Percentiles rank a stretch among this genome's conserved stretches.
Conservation (phyloP, 1,140 invertebrate genomes). For the Drosophila saltans region DNA sequence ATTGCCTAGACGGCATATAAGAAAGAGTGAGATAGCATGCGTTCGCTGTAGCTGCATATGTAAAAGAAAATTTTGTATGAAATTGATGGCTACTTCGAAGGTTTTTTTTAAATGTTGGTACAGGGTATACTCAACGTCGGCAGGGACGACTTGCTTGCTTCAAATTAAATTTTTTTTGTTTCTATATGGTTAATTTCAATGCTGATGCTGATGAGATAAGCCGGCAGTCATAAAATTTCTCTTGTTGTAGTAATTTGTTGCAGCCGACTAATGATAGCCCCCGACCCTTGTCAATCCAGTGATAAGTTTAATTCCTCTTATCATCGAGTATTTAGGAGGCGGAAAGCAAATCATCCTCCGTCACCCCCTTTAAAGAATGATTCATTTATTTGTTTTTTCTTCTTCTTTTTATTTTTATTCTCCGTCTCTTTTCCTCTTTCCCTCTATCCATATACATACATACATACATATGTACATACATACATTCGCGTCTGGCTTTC, state of each 20-base stretch:
- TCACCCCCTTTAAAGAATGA: slow-evolving; percentile 1
- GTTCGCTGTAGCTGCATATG: no score
- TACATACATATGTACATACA: no score
- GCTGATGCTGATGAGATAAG: slow-evolving; percentile 50
- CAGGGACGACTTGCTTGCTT: no score
- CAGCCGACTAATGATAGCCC: slow-evolving; percentile 36
- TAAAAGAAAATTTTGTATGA: no score
- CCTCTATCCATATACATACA: no score
- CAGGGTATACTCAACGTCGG: no score
- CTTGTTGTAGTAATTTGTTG: slow-evolving; percentile 26
- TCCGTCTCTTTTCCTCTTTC: no score
- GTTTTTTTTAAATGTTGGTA: no score
- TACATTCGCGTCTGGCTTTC: no score
- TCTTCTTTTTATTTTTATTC: not conserved
- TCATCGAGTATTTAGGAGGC: slow-evolving; percentile 8
- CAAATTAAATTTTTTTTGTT: not conserved
- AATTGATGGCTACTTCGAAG: no score
- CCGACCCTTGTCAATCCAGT: not conserved
- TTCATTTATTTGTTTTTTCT: not conserved
- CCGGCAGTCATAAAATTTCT: slow-evolving; percentile 23
- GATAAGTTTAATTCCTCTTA: not conserved
- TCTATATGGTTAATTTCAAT: slow-evolving; percentile 31
- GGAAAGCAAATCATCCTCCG: not conserved
- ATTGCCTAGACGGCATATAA: no score
- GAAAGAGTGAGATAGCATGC: no score